These are phyloP conservation scores for Tympanoctomys barrerae DNA, from an alignment of 2,797 vertebrate genomes.

Conservation along the genomic window DNA sequence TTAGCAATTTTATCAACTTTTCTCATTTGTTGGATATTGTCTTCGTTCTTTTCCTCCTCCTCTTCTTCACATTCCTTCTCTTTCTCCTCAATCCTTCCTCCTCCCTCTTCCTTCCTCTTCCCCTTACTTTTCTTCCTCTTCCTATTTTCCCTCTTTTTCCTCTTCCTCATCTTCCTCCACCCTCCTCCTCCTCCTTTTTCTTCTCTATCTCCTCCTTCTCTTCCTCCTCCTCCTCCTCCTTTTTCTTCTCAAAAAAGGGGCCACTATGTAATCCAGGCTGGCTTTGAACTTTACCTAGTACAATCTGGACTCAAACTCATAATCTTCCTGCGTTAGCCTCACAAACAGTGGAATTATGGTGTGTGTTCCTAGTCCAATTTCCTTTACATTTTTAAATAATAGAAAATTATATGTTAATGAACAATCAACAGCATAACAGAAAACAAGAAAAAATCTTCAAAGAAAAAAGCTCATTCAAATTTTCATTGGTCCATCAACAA, in stretches of 20 bases:
- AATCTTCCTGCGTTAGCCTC: too few relatives aligned
- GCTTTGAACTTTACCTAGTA: neutral
- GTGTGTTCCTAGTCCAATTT: neutral
- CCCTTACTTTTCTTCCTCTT: too few relatives aligned
- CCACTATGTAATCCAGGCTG: neutral
- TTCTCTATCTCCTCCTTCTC: neutral
- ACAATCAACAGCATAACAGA: neutral
- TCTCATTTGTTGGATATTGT: neutral
- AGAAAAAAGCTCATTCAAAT: neutral
- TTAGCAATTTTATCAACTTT: neutral
- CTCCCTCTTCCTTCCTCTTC: too few relatives aligned
- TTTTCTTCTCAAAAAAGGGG: neutral
- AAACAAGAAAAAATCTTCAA: neutral
- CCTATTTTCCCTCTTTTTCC: too few relatives aligned
- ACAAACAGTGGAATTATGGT: neutral
- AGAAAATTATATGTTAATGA: neutral
- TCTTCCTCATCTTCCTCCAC: too few relatives aligned
- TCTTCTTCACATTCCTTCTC: too few relatives aligned
- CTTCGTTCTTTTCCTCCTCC: neutral
- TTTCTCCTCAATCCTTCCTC: too few relatives aligned
- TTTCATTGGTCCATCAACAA: neutral
- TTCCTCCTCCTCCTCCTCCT: too few relatives aligned
- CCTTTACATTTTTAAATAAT: neutral
- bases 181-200: too few relatives aligned
- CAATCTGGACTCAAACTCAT: neutral